A percentile compares a stretch with the other conserved stretches of the same genome.
Conservation (phyloP, 1,140 invertebrate species). For the Zaprionus taronus region DNA sequence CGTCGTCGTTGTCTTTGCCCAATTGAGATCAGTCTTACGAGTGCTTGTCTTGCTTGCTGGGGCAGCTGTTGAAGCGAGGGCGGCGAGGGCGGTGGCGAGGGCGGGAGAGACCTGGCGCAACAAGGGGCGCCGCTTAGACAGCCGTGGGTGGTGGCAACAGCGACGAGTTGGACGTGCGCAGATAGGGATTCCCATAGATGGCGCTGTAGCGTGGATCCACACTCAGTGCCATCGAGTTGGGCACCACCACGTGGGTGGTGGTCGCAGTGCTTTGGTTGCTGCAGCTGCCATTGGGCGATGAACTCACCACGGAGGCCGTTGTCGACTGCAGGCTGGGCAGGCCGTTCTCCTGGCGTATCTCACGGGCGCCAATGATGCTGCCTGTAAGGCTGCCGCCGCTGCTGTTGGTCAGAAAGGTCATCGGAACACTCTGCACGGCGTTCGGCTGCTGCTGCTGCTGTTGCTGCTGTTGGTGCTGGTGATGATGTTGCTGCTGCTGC, state of each 20-base stretch:
- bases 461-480: conserved; percentile 44
- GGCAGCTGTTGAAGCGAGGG: neutral
- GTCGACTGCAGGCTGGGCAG: conserved; percentile 79
- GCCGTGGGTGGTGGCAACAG: conserved; percentile 84
- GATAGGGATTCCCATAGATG: conserved; percentile 94
- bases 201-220: conserved; percentile 94
- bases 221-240: conserved; percentile 84
- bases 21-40: conserved; percentile 62
- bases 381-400: conserved; percentile 78
- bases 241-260: conserved; percentile 75
- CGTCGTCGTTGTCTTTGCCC: neutral
- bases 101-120: too few relatives aligned
- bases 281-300: conserved; percentile 81
- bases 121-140: conserved; percentile 51
- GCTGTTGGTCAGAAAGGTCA: conserved; percentile 80
- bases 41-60: conserved; percentile 28
- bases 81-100: neutral
- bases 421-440: conserved; percentile 61
- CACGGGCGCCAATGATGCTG: conserved; percentile 78
- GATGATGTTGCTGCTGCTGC: conserved; percentile 64
- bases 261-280: conserved; percentile 78
- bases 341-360: conserved; percentile 81
- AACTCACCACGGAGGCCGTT: conserved; percentile 81
- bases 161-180: conserved; percentile 87
- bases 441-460: conserved; percentile 47